Evolutionary conservation across 1,140 invertebrate species (phyloP).

Genomic region (Dinoponera quadriceps): DNA sequence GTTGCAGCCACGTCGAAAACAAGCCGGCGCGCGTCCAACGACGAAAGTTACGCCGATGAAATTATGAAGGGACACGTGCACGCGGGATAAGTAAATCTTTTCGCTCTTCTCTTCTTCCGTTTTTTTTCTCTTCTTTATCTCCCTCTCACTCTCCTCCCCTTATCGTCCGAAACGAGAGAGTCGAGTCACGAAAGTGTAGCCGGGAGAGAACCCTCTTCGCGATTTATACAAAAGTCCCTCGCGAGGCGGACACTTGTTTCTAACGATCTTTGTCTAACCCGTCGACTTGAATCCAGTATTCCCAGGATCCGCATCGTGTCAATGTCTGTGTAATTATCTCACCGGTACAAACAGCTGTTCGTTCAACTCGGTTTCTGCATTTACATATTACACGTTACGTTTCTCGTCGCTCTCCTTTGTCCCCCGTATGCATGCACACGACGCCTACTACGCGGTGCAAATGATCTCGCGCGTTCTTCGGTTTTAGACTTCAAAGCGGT

Average conservation of each 20-base stretch:
- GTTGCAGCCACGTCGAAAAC: constrained; percentile 40
- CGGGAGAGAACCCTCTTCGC: not conserved
- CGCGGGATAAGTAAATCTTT: not conserved
- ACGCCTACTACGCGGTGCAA: constrained; percentile 29
- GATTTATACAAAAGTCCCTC: not conserved
- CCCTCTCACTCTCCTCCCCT: too few species aligned
- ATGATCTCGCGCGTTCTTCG: constrained; percentile 27
- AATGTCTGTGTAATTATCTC: constrained; percentile 30
- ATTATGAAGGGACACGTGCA: constrained; percentile 28
- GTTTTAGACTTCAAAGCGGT: constrained; percentile 42
- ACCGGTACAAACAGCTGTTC: constrained; percentile 39
- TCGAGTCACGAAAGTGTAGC: too few species aligned
- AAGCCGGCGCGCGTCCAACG: not conserved
- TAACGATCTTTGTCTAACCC: constrained; percentile 3
- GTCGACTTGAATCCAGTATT: not conserved
- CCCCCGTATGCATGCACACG: constrained; percentile 9
- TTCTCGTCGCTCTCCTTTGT: constrained; percentile 28
- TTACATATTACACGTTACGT: constrained; percentile 48
- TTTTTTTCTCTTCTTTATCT: too few species aligned
- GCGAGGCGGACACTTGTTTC: not conserved
- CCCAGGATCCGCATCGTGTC: not conserved
- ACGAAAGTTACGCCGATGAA: constrained; percentile 46
- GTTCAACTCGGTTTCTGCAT: constrained; percentile 37
- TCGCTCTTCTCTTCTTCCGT: not conserved
- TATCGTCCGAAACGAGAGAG: not conserved